A percentile compares a stretch with the other conserved stretches of the same genome.
Conservation (phyloP, 2,888 invertebrate genomes). For the Nysson spinosus region DNA sequence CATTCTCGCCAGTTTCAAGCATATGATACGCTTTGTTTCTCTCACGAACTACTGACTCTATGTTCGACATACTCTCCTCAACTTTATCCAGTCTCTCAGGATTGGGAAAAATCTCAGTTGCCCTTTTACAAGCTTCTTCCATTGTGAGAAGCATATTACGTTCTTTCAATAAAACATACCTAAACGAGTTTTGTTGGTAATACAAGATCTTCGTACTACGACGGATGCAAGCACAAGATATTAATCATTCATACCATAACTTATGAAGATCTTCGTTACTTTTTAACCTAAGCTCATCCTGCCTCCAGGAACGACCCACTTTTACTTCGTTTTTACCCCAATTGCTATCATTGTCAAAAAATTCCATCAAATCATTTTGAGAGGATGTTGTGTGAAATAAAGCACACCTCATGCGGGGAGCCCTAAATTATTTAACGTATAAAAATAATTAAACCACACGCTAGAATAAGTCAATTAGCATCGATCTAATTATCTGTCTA, state of each 20-base stretch:
- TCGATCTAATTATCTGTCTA: too few species aligned
- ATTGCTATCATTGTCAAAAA: slow-evolving; percentile 92
- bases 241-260: slow-evolving; percentile 86
- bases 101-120: slow-evolving; percentile 87
- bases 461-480: not conserved
- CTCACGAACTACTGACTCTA: slow-evolving; percentile 94
- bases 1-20: slow-evolving; percentile 92
- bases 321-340: slow-evolving; percentile 88
- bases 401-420: slow-evolving; percentile 19
- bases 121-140: slow-evolving; percentile 88
- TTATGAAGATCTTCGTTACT: slow-evolving; percentile 97
- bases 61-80: slow-evolving; percentile 94
- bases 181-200: slow-evolving; percentile 62
- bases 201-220: too few species aligned
- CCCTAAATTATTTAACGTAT: slow-evolving; percentile 18
- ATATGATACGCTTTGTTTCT: slow-evolving; percentile 93
- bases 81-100: slow-evolving; percentile 97
- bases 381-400: slow-evolving; percentile 74
- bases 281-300: slow-evolving; percentile 95
- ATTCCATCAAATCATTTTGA: slow-evolving; percentile 85
- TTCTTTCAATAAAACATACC: slow-evolving; percentile 94
- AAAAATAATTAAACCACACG: not conserved
- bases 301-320: slow-evolving; percentile 91
- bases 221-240: not conserved
- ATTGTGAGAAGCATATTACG: slow-evolving; percentile 97